Evolutionary conservation across 2,888 invertebrate species (phyloP).

Genomic region (Reticulitermes lucifugus): DNA sequence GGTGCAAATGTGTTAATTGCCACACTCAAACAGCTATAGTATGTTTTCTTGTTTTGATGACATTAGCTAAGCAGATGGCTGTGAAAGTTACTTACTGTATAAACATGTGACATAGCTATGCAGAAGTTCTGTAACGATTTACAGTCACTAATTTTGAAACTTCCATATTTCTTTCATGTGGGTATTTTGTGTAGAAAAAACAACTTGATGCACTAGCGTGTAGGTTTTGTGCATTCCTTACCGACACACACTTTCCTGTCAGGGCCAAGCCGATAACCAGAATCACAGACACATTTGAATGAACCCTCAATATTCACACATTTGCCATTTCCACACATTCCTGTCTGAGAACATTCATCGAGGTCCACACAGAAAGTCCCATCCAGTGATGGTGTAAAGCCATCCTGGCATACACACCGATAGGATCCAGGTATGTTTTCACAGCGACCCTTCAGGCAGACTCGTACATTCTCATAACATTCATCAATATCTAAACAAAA

Average conservation of each 20-base stretch:
- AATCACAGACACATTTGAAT: conserved; percentile 75
- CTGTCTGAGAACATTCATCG: conserved; percentile 70
- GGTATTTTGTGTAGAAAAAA: not conserved
- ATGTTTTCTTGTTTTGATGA: too few relatives aligned
- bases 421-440: conserved; percentile 84
- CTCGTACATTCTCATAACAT: conserved; percentile 77
- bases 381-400: conserved; percentile 79
- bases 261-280: conserved; percentile 72
- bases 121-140: too few relatives aligned
- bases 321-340: conserved; percentile 68
- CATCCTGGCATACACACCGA: conserved; percentile 82
- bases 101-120: too few relatives aligned
- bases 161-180: not conserved
- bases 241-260: conserved; percentile 75
- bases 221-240: conserved; percentile 57
- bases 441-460: conserved; percentile 83
- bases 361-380: conserved; percentile 74
- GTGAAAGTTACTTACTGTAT: too few relatives aligned
- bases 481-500: conserved; percentile 70
- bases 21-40: too few relatives aligned
- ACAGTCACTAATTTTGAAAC: too few relatives aligned
- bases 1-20: too few relatives aligned
- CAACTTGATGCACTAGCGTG: not conserved
- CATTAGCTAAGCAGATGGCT: too few relatives aligned
- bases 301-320: conserved; percentile 80